Percentiles rank a stretch among this genome's conserved stretches.
phyloP scores from a whole-genome alignment of 1,140 invertebrate genomes.

The Leptopilina boulardi region DNA sequence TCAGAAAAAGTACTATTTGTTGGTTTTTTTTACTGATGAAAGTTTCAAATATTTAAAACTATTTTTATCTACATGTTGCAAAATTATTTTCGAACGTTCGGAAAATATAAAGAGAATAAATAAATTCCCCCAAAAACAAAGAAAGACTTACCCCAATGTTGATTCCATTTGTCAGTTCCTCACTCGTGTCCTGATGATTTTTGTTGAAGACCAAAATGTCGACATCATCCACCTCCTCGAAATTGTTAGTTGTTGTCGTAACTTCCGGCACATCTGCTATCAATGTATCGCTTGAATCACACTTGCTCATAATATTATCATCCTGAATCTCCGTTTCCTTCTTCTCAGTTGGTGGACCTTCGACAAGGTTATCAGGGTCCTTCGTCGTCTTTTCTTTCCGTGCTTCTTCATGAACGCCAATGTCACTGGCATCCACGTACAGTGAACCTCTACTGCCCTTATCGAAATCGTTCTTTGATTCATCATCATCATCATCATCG shows the following conservation, averaged over 20 bases:
- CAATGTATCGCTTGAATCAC: conserved; percentile 68
- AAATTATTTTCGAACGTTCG: no score
- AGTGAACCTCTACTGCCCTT: conserved; percentile 57
- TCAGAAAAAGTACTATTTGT: no score
- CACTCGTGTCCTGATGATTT: background rate
- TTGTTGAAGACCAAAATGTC: background rate
- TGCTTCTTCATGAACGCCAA: conserved; percentile 1
- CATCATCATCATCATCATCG: no score
- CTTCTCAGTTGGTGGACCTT: conserved; percentile 44
- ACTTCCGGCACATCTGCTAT: conserved; percentile 62
- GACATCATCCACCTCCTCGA: conserved; percentile 18
- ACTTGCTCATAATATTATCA: conserved; percentile 65
- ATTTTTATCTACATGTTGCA: no score
- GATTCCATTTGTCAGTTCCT: background rate
- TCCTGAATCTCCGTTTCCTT: conserved; percentile 47
- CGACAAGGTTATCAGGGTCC: conserved; percentile 35
- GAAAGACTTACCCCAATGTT: no score
- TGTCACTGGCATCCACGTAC: conserved; percentile 63
- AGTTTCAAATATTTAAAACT: no score
- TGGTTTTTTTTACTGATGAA: no score
- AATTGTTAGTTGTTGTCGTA: conserved; percentile 32
- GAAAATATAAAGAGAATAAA: no score
- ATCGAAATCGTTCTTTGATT: conserved; percentile 44
- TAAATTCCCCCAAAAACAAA: no score
- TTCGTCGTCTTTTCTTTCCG: conserved; percentile 1